Conservation (phyloP, 2,113 vertebrate genomes). For the Spea multiplicata region DNA sequence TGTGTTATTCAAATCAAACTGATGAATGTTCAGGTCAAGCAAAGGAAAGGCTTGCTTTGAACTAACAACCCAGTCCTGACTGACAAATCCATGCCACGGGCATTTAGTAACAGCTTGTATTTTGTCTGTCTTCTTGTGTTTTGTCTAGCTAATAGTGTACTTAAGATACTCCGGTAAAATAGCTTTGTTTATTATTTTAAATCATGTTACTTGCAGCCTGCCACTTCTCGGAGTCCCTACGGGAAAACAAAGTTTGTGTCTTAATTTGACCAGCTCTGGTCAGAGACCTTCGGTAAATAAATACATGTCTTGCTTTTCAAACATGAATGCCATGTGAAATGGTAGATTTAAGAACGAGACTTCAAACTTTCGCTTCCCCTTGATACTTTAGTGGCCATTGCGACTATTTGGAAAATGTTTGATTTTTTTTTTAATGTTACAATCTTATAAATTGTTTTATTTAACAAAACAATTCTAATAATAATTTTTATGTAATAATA, state of each 20-base stretch:
- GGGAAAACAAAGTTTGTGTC: conserved; percentile 45
- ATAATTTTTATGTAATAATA: too few species aligned
- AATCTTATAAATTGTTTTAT: too few species aligned
- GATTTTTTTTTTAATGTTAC: background rate
- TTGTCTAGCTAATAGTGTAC: conserved; percentile 49
- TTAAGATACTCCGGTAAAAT: conserved; percentile 46
- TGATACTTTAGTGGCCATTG: conserved; percentile 17
- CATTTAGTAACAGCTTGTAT: conserved; percentile 41
- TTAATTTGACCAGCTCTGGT: conserved; percentile 43
- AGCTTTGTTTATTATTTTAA: conserved; percentile 45
- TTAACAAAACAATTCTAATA: too few species aligned
- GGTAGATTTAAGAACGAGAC: conserved; percentile 28
- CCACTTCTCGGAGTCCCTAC: conserved; percentile 38
- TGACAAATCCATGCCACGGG: conserved; percentile 46
- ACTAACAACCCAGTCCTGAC: conserved; percentile 40
- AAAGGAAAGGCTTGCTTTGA: conserved; percentile 46
- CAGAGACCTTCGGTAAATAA: conserved; percentile 42
- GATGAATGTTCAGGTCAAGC: conserved; percentile 40
- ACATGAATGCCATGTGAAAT: conserved; percentile 37
- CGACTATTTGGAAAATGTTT: background rate
- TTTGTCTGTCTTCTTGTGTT: conserved; percentile 45
- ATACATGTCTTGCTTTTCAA: conserved; percentile 46
- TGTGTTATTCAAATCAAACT: conserved; percentile 44
- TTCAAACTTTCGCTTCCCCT: conserved; percentile 39
- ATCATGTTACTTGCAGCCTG: conserved; percentile 46